Conservation (phyloP, 53 echinoderm and acorn worm species). For the Patiria pectinifera region DNA sequence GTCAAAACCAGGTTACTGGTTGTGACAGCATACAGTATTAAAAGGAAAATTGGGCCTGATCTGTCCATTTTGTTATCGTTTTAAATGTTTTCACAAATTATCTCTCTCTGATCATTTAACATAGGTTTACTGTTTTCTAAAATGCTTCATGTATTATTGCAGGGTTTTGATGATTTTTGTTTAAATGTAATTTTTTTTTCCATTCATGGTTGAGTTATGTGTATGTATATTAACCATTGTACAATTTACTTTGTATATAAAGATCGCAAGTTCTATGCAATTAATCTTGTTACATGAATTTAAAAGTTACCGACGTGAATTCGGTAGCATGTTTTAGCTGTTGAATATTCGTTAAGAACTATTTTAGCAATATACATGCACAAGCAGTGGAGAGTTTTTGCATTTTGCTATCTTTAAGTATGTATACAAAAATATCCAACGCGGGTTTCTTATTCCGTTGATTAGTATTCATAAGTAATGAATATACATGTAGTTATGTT, state of each 20-base stretch:
- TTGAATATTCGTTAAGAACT: slow-evolving; percentile 2
- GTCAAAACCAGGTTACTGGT: background rate
- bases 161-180: background rate
- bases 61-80: background rate
- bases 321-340: slow-evolving; percentile 42
- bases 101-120: background rate
- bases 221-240: background rate
- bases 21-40: background rate
- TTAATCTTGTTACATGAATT: slow-evolving; percentile 34
- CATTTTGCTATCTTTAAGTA: slow-evolving; percentile 26
- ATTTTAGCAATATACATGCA: slow-evolving; percentile 59
- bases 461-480: background rate
- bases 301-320: slow-evolving; percentile 8
- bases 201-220: background rate
- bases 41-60: background rate
- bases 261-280: slow-evolving; percentile 59
- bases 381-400: slow-evolving; percentile 51
- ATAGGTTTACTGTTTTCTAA: background rate
- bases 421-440: background rate
- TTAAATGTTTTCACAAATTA: background rate
- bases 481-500: background rate
- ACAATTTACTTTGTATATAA: slow-evolving; percentile 56
- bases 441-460: slow-evolving; percentile 30
- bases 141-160: background rate
- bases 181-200: background rate